phyloP scores from a whole-genome alignment of 1,140 invertebrate species.

The Tetramorium alpestre region DNA sequence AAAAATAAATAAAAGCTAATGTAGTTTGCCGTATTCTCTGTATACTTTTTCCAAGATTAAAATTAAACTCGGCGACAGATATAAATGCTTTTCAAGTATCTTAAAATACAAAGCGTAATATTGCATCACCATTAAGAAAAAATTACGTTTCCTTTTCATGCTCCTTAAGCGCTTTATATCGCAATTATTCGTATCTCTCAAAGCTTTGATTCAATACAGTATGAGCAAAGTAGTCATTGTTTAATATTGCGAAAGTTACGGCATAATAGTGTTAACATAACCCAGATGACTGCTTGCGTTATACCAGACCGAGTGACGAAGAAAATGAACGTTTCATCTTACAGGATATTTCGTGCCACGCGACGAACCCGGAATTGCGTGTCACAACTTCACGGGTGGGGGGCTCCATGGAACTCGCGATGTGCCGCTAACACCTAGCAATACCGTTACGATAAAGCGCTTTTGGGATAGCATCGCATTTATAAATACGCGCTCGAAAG shows the following conservation, averaged over 20 bases:
- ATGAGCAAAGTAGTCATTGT: neutral
- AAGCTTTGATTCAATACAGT: neutral
- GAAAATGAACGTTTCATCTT: constrained; percentile 33
- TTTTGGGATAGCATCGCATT: neutral
- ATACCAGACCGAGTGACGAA: neutral
- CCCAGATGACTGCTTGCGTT: constrained; percentile 1
- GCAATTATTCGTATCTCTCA: neutral
- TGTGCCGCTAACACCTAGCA: neutral
- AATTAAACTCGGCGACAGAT: neutral
- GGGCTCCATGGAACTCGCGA: constrained; percentile 1
- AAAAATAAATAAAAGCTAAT: neutral
- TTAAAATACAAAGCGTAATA: neutral
- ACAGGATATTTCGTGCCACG: constrained; percentile 11
- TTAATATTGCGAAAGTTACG: constrained; percentile 6
- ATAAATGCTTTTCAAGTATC: neutral
- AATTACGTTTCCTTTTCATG: neutral
- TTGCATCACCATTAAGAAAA: neutral
- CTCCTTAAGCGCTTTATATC: neutral
- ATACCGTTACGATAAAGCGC: constrained; percentile 54
- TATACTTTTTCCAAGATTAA: neutral
- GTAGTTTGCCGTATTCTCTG: neutral
- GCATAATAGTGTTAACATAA: constrained; percentile 17
- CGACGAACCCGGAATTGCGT: constrained; percentile 6
- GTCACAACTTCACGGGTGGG: constrained; percentile 9
- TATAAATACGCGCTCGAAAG: constrained; percentile 4